phyloP scores from a whole-genome alignment of 2,113 vertebrate genomes.

The Sturnira hondurensis region DNA sequence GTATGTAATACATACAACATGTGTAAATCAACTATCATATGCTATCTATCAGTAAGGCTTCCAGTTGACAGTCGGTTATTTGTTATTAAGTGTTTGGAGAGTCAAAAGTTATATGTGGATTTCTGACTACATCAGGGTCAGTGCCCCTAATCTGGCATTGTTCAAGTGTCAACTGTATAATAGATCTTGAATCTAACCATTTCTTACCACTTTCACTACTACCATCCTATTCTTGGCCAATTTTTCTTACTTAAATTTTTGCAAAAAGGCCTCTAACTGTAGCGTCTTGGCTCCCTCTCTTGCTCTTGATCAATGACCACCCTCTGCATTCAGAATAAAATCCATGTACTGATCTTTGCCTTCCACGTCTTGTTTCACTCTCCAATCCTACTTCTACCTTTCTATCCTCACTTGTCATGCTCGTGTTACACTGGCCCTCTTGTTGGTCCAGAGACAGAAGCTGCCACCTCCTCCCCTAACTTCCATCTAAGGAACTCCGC shows the following conservation, averaged over 20 bases:
- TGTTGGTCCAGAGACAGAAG: neutral
- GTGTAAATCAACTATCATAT: neutral
- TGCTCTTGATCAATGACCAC: neutral
- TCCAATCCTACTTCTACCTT: neutral
- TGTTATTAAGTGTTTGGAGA: neutral
- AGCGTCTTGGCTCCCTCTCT: neutral
- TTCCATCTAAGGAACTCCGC: neutral
- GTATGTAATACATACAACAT: neutral
- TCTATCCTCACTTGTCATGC: neutral
- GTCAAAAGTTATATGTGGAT: neutral
- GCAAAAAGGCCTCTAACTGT: conserved; percentile 2
- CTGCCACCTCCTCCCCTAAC: neutral
- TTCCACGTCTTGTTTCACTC: conserved; percentile 2
- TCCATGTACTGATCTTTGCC: neutral
- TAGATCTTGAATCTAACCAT: neutral
- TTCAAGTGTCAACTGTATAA: neutral
- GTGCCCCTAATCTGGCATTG: neutral
- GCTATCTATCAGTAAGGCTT: neutral
- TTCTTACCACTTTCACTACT: conserved; percentile 1
- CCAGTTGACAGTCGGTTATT: neutral
- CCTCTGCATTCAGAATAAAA: neutral
- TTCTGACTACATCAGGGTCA: neutral
- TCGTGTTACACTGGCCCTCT: neutral
- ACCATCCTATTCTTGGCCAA: neutral
- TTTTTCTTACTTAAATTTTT: neutral